These are phyloP conservation scores for Onychomys torridus DNA, from an alignment of 2,797 vertebrate genomes.

Conservation along the genomic window DNA sequence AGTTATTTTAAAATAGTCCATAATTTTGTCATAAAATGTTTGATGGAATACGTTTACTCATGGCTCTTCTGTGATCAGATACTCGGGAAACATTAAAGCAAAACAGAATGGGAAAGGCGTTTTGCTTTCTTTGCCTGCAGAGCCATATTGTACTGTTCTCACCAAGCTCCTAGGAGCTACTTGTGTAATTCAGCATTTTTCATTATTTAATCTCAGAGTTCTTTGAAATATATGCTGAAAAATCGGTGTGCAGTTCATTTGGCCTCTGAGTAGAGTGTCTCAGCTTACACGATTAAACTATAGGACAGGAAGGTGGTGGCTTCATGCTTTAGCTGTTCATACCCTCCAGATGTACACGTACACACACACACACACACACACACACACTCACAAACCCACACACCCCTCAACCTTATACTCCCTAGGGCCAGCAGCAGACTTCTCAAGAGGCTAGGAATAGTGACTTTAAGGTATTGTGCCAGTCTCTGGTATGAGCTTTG, in stretches of 20 bases:
- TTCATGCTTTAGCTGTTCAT: not conserved
- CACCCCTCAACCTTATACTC: not conserved
- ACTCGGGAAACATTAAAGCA: not conserved
- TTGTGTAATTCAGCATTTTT: slow-evolving; percentile 31
- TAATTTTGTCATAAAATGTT: slow-evolving; percentile 12
- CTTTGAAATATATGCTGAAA: not conserved
- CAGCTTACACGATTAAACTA: not conserved
- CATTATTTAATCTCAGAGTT: not conserved
- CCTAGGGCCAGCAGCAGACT: not conserved
- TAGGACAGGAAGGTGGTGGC: not conserved
- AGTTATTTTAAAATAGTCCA: not conserved
- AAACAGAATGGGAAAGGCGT: not conserved
- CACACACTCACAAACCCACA: too few relatives aligned
- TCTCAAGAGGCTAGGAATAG: not conserved
- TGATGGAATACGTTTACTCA: slow-evolving; percentile 17
- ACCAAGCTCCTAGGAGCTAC: not conserved
- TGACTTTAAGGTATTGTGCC: not conserved
- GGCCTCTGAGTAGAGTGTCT: not conserved
- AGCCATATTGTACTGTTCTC: not conserved
- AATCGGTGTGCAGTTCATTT: not conserved
- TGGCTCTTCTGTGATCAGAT: slow-evolving; percentile 5
- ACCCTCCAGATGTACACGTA: not conserved
- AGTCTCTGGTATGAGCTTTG: not conserved
- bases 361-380: too few relatives aligned
- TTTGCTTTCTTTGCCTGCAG: slow-evolving; percentile 8